A percentile compares a stretch with the other conserved stretches of the same genome.
Conservation (phyloP, 2,888 invertebrate species). For the Galeruca laticollis region DNA sequence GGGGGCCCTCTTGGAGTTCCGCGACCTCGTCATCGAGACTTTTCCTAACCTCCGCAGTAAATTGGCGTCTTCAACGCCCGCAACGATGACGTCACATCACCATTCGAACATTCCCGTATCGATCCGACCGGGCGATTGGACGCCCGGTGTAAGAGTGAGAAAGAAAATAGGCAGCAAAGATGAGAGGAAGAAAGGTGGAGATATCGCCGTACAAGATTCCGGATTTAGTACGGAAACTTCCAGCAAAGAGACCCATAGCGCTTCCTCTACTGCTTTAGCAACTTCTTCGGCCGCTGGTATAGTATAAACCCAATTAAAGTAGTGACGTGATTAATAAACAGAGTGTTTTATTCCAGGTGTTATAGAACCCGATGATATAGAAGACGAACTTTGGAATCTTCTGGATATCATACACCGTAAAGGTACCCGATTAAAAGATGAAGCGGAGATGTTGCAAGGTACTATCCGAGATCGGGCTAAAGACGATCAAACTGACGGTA, state of each 20-base stretch:
- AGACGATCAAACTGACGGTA: conserved; percentile 48
- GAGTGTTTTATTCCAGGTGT: conserved; percentile 36
- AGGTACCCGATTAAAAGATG: conserved; percentile 73
- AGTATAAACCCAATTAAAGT: no score
- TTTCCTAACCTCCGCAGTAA: conserved; percentile 91
- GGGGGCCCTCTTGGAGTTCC: conserved; percentile 89
- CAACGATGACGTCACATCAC: conserved; percentile 66
- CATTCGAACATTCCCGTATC: conserved; percentile 70
- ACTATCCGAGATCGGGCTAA: conserved; percentile 74
- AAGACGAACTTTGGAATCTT: conserved; percentile 84
- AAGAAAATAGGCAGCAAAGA: conserved; percentile 62
- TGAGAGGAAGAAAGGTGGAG: conserved; percentile 67
- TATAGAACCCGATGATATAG: conserved; percentile 44
- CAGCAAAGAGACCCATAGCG: conserved; percentile 82
- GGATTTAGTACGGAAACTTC: conserved; percentile 93
- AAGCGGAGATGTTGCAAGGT: conserved; percentile 69
- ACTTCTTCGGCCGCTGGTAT: conserved; percentile 61
- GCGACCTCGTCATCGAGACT: conserved; percentile 94
- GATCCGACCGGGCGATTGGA: conserved; percentile 75
- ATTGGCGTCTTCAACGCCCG: conserved; percentile 75
- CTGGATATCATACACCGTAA: conserved; percentile 89
- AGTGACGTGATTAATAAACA: no score
- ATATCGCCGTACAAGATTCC: conserved; percentile 80
- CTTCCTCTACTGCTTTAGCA: conserved; percentile 74
- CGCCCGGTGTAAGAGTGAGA: conserved; percentile 83